Conservation (phyloP, 2,888 invertebrate species). For the Encarsia formosa region DNA sequence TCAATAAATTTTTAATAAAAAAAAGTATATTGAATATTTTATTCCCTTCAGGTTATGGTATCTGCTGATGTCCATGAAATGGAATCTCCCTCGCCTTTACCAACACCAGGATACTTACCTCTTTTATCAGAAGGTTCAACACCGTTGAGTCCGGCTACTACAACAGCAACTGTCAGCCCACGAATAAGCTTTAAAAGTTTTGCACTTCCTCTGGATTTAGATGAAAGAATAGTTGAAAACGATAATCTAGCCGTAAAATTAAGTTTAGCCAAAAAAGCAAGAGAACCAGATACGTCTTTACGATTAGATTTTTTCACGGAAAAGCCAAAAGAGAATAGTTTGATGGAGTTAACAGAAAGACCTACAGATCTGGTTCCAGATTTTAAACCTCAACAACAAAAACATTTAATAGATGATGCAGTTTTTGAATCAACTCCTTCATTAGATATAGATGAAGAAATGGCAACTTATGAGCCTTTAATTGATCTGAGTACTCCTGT, state of each 20-base stretch:
- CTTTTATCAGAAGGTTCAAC: conserved; percentile 47
- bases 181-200: conserved; percentile 50
- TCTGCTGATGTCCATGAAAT: conserved; percentile 51
- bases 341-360: too few relatives aligned
- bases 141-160: conserved; percentile 44
- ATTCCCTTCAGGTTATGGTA: conserved; percentile 45
- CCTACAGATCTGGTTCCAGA: too few relatives aligned
- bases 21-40: too few relatives aligned
- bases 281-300: neutral
- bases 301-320: neutral
- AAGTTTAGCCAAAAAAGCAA: conserved; percentile 4
- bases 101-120: conserved; percentile 47
- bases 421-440: too few relatives aligned
- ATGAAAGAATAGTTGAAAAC: conserved; percentile 22
- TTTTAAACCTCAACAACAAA: too few relatives aligned
- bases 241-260: conserved; percentile 30
- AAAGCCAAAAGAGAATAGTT: too few relatives aligned
- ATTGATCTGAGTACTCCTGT: conserved; percentile 6
- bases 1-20: too few relatives aligned
- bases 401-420: too few relatives aligned
- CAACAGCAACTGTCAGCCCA: conserved; percentile 42
- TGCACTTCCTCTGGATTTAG: conserved; percentile 44
- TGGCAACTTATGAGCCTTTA: conserved; percentile 41
- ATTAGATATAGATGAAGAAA: conserved; percentile 43
- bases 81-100: conserved; percentile 47